A percentile compares a stretch with the other conserved stretches of the same genome.
These are phyloP conservation scores for Pandion haliaetus DNA, from an alignment of 2,113 vertebrate genomes.

Conservation along the genomic window DNA sequence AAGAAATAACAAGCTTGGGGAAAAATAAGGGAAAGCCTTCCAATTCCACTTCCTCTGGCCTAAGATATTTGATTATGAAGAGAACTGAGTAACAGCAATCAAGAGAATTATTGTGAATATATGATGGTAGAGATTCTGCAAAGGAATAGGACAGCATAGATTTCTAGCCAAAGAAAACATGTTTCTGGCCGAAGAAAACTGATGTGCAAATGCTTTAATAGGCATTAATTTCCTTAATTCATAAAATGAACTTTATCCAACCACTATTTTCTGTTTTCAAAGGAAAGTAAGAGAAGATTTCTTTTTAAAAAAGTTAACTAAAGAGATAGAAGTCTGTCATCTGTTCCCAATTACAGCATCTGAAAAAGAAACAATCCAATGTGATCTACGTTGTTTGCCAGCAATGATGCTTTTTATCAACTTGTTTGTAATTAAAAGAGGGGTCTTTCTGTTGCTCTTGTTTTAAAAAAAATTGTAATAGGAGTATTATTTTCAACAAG, in stretches of 20 bases:
- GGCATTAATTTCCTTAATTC: not conserved
- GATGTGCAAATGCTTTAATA: not conserved
- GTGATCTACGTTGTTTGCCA: not conserved
- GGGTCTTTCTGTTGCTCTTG: too few species aligned
- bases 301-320: not conserved
- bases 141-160: not conserved
- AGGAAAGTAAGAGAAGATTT: not conserved
- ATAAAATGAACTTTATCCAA: not conserved
- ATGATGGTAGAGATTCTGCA: not conserved
- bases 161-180: not conserved
- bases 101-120: not conserved
- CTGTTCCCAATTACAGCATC: not conserved
- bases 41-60: not conserved
- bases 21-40: not conserved
- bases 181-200: not conserved
- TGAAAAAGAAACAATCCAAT: not conserved
- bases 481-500: not conserved
- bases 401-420: not conserved
- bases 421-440: not conserved
- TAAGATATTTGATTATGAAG: not conserved
- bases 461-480: not conserved
- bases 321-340: not conserved
- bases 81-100: not conserved
- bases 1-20: not conserved
- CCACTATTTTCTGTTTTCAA: not conserved